These are phyloP conservation scores for Pinna nobilis DNA, from an alignment of 1,140 invertebrate species.

Conservation along the genomic window DNA sequence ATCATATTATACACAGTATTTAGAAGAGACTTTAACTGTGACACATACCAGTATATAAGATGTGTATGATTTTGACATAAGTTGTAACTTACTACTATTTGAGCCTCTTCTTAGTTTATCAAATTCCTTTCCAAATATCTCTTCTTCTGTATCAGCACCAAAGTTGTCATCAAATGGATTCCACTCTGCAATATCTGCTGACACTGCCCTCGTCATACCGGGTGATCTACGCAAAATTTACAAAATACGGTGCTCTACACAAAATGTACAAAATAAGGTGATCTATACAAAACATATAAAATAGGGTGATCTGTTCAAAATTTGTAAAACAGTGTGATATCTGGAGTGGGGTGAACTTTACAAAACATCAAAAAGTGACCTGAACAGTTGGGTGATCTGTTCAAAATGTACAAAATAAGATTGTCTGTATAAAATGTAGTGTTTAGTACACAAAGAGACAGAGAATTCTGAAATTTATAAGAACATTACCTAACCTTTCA, in stretches of 20 bases:
- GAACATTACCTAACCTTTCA: neutral
- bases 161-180: conserved; percentile 87
- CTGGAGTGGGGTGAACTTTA: neutral
- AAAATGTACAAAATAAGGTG: neutral
- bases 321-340: neutral
- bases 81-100: conserved; percentile 86
- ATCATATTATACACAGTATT: no score
- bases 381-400: no score
- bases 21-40: no score
- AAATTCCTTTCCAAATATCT: conserved; percentile 90
- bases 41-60: no score
- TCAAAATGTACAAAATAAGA: no score
- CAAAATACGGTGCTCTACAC: neutral
- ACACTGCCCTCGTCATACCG: conserved; percentile 77
- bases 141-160: conserved; percentile 86
- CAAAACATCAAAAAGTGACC: no score
- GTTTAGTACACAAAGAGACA: no score
- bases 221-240: conserved; percentile 46
- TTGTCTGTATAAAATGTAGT: no score
- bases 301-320: no score
- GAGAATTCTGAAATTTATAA: no score
- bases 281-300: neutral
- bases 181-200: conserved; percentile 83
- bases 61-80: no score
- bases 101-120: conserved; percentile 88